phyloP scores from a whole-genome alignment of 2,113 vertebrate genomes.

The Hemibagrus wyckioides region DNA sequence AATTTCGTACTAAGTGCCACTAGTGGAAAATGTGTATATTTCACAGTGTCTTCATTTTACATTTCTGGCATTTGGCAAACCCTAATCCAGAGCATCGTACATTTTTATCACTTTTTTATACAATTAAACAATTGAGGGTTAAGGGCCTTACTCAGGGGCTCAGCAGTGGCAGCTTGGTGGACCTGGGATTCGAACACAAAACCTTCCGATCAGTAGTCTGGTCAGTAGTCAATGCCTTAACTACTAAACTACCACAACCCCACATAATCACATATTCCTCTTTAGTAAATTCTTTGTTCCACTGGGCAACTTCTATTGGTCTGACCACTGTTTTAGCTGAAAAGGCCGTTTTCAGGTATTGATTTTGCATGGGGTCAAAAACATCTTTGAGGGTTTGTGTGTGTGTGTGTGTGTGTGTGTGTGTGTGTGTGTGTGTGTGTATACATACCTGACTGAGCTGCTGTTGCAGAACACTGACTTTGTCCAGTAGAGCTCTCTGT shows the following conservation, averaged over 20 bases:
- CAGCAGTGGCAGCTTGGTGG: too few species aligned
- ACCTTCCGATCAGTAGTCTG: too few species aligned
- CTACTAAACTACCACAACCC: too few species aligned
- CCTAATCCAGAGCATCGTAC: too few species aligned
- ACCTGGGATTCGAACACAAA: too few species aligned
- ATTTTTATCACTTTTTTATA: too few species aligned
- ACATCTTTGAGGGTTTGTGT: neutral
- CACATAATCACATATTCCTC: too few species aligned
- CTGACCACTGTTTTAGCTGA: neutral
- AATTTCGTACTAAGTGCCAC: neutral
- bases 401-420: neutral
- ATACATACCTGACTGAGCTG: slow-evolving; percentile 85
- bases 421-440: neutral
- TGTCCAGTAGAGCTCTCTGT: slow-evolving; percentile 82
- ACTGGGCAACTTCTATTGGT: neutral
- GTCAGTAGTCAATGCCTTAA: too few species aligned
- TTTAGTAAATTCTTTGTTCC: neutral
- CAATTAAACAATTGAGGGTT: too few species aligned
- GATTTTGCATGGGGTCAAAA: neutral
- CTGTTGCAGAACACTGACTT: slow-evolving; percentile 83
- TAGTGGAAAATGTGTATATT: neutral
- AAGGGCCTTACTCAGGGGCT: too few species aligned
- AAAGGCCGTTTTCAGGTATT: neutral
- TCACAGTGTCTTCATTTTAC: neutral
- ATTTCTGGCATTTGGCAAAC: too few species aligned